Conservation (phyloP, 2,113 vertebrate genomes). For the Bos javanicus region DNA sequence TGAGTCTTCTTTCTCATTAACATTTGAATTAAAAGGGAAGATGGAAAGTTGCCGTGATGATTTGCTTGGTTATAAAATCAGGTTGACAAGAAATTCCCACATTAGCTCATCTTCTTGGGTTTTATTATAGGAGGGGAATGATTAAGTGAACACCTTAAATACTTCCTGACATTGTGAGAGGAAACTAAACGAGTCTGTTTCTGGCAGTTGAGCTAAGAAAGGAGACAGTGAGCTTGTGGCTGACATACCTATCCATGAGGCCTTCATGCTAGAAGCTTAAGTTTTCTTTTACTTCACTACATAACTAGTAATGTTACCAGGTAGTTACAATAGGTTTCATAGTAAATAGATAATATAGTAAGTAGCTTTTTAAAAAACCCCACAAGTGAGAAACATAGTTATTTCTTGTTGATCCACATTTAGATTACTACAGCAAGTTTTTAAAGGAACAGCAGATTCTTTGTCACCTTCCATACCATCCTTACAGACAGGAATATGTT, state of each 20-base stretch:
- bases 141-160: not conserved
- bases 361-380: not conserved
- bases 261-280: not conserved
- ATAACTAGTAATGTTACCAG: not conserved
- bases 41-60: not conserved
- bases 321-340: not conserved
- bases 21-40: not conserved
- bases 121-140: not conserved
- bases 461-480: not conserved
- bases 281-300: not conserved
- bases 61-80: not conserved
- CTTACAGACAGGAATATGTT: not conserved
- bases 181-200: not conserved
- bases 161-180: not conserved
- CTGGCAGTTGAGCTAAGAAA: not conserved
- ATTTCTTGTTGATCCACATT: not conserved
- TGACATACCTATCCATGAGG: rapidly evolving
- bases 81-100: not conserved
- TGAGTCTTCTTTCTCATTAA: not conserved
- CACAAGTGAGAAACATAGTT: not conserved
- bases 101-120: not conserved
- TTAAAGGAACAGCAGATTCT: not conserved
- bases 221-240: not conserved
- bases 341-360: not conserved
- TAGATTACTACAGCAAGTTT: not conserved